phyloP scores from a whole-genome alignment of 2,113 vertebrate genomes.

The Alligator sinensis region DNA sequence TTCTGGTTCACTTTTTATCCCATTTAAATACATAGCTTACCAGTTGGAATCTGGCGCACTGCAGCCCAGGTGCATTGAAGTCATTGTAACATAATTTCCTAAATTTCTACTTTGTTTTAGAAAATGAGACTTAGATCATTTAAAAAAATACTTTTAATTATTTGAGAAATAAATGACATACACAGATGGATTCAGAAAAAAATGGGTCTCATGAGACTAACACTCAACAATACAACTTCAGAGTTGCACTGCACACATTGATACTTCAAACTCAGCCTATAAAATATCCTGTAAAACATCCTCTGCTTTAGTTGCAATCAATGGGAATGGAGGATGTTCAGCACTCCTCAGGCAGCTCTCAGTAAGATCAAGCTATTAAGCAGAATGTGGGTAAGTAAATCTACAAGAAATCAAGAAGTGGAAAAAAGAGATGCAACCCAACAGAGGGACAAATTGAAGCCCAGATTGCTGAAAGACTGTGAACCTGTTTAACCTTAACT shows the following conservation, averaged over 20 bases:
- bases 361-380: neutral
- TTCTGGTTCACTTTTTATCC: no score
- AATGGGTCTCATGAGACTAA: neutral
- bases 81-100: neutral
- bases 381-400: neutral
- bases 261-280: neutral
- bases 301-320: neutral
- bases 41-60: no score
- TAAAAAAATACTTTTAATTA: neutral
- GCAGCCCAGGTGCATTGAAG: neutral
- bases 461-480: no score
- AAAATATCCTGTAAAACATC: neutral
- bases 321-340: neutral
- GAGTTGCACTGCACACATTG: neutral
- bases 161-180: neutral
- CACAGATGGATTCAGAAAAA: neutral
- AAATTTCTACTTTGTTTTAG: neutral
- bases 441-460: neutral
- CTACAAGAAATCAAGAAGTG: neutral
- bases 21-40: no score
- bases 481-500: no score
- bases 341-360: neutral
- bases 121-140: neutral
- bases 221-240: neutral
- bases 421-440: neutral